These are phyloP conservation scores for Anoplolepis gracilipes DNA, from an alignment of 1,140 invertebrate species.

Conservation along the genomic window DNA sequence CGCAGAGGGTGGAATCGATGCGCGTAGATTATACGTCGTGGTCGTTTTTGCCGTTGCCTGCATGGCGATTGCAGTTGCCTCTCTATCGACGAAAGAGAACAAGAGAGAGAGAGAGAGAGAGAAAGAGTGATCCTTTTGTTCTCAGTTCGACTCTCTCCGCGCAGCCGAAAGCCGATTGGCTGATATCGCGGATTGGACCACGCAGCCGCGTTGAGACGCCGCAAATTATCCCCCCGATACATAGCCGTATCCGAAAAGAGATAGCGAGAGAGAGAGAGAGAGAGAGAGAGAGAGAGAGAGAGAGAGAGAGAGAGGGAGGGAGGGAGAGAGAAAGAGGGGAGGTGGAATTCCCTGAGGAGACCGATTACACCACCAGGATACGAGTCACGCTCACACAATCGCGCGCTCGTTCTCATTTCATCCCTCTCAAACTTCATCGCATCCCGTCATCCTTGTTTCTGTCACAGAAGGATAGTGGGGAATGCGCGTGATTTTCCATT, in stretches of 20 bases:
- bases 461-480: neutral
- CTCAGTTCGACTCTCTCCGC: conserved; percentile 70
- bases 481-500: conserved; percentile 23
- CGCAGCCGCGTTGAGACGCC: conserved; percentile 77
- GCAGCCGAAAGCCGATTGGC: conserved; percentile 79
- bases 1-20: conserved; percentile 72
- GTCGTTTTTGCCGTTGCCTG: conserved; percentile 63
- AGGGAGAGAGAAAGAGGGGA: no score
- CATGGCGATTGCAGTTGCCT: conserved; percentile 70
- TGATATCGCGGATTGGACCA: conserved; percentile 76
- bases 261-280: conserved; percentile 16
- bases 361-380: conserved; percentile 70
- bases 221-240: conserved; percentile 76
- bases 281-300: conserved; percentile 33
- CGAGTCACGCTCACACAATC: conserved; percentile 52
- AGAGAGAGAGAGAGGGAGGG: conserved; percentile 17
- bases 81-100: conserved; percentile 62
- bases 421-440: conserved; percentile 48
- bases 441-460: neutral
- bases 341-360: conserved; percentile 76
- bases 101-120: conserved; percentile 12
- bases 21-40: conserved; percentile 45
- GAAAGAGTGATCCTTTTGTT: conserved; percentile 77
- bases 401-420: conserved; percentile 31
- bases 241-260: conserved; percentile 49